phyloP scores from a whole-genome alignment of 2,113 vertebrate species.

The Herpetotheres cachinnans region DNA sequence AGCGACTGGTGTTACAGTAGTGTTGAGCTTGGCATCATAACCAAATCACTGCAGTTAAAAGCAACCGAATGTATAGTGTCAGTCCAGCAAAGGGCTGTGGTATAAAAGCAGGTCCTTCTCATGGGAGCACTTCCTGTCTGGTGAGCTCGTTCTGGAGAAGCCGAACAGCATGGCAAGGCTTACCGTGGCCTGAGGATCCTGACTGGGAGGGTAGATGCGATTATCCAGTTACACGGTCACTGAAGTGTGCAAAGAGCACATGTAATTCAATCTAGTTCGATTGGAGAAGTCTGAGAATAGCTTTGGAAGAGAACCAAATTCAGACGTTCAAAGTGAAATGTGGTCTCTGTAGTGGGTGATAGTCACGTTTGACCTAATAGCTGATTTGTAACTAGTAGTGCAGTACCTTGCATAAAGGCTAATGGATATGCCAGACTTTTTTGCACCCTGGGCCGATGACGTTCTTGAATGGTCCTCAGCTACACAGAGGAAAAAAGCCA shows the following conservation, averaged over 20 bases:
- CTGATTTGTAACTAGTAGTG: not conserved
- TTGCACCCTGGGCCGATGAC: not conserved
- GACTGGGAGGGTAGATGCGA: not conserved
- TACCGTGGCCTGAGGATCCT: not conserved
- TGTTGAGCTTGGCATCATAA: not conserved
- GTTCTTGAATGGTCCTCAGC: not conserved
- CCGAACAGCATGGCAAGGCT: not conserved
- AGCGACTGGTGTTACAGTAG: not conserved
- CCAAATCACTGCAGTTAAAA: not conserved
- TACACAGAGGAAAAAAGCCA: not conserved
- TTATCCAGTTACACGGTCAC: not conserved
- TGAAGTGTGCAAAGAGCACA: not conserved
- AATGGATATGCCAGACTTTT: not conserved
- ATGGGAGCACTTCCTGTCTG: not conserved
- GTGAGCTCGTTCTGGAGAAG: not conserved
- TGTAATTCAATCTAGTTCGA: not conserved
- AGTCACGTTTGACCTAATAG: accelerated
- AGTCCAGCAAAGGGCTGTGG: not conserved
- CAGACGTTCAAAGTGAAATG: not conserved
- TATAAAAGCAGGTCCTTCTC: not conserved
- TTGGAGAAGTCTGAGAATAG: not conserved
- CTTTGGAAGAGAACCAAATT: not conserved
- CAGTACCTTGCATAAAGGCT: not conserved
- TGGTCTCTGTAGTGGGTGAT: not conserved
- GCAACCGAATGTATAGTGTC: not conserved